Evolutionary conservation across 2,888 invertebrate genomes (phyloP).

Genomic region (Meliscaeva auricollis): DNA sequence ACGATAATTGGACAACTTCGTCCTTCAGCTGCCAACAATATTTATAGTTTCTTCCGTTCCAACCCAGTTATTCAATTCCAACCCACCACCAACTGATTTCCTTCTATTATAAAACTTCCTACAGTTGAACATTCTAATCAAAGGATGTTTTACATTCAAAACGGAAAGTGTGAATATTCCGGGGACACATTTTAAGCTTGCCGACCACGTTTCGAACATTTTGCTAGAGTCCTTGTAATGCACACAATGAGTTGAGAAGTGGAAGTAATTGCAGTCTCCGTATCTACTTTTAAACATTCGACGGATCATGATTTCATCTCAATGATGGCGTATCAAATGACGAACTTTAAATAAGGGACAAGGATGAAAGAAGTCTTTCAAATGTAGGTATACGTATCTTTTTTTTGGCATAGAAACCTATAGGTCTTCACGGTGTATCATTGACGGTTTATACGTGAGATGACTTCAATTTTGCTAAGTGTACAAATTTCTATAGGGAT

Average conservation of each 20-base stretch:
- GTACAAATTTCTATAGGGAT: slow-evolving; percentile 3
- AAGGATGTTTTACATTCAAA: slow-evolving; percentile 68
- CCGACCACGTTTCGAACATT: slow-evolving; percentile 68
- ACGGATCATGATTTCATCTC: slow-evolving; percentile 60
- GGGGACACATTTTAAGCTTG: slow-evolving; percentile 64
- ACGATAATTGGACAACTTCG: slow-evolving; percentile 73
- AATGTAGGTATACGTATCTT: background rate
- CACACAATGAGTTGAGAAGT: slow-evolving; percentile 71
- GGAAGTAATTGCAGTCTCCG: slow-evolving; percentile 67
- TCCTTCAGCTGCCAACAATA: slow-evolving; percentile 66
- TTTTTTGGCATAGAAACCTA: slow-evolving; percentile 41
- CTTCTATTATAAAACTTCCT: slow-evolving; percentile 65
- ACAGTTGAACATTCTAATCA: slow-evolving; percentile 62
- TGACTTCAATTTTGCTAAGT: slow-evolving; percentile 48
- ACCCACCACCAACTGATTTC: background rate
- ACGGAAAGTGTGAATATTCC: slow-evolving; percentile 68
- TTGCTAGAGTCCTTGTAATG: slow-evolving; percentile 63
- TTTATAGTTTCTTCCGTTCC: slow-evolving; percentile 20
- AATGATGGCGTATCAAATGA: slow-evolving; percentile 46
- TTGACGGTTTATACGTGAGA: slow-evolving; percentile 56
- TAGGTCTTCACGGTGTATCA: slow-evolving; percentile 36
- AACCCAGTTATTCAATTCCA: slow-evolving; percentile 15
- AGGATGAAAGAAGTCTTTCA: slow-evolving; percentile 13
- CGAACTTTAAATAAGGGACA: slow-evolving; percentile 62
- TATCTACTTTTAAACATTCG: slow-evolving; percentile 46